phyloP scores from a whole-genome alignment of 35 echinoderm and acorn worm species.

The Amphiura filiformis region DNA sequence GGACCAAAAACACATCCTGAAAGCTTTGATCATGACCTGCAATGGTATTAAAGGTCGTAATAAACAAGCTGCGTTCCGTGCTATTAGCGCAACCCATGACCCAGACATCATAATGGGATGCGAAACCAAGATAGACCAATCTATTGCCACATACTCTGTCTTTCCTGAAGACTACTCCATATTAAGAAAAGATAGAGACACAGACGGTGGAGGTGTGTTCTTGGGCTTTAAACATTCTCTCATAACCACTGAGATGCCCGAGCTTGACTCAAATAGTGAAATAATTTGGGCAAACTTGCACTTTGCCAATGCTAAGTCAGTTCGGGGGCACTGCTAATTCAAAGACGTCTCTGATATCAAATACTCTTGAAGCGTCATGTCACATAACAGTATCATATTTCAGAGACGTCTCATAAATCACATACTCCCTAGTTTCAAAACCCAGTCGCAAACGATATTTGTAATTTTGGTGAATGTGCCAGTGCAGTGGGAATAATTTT shows the following conservation, averaged over 20 bases:
- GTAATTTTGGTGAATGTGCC: too few relatives aligned
- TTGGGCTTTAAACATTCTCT: conserved; percentile 35
- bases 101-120: conserved; percentile 53
- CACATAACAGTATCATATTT: too few relatives aligned
- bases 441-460: too few relatives aligned
- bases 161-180: conserved; percentile 33
- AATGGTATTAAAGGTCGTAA: not conserved
- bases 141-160: conserved; percentile 21
- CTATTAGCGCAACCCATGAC: conserved; percentile 12
- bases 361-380: too few relatives aligned
- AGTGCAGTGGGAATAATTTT: too few relatives aligned
- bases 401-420: too few relatives aligned
- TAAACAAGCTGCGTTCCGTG: conserved; percentile 14
- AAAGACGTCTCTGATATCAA: too few relatives aligned
- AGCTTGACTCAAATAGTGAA: conserved; percentile 28
- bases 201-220: conserved; percentile 48
- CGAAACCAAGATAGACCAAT: conserved; percentile 39
- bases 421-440: too few relatives aligned
- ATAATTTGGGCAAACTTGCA: conserved; percentile 32
- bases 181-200: conserved; percentile 32
- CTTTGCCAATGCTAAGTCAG: conserved; percentile 30
- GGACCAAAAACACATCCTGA: not conserved
- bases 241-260: conserved; percentile 14
- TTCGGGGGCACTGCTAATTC: too few relatives aligned
- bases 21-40: not conserved